Conservation (phyloP, 2,113 vertebrate genomes). For the Dryoscopus gambensis region DNA sequence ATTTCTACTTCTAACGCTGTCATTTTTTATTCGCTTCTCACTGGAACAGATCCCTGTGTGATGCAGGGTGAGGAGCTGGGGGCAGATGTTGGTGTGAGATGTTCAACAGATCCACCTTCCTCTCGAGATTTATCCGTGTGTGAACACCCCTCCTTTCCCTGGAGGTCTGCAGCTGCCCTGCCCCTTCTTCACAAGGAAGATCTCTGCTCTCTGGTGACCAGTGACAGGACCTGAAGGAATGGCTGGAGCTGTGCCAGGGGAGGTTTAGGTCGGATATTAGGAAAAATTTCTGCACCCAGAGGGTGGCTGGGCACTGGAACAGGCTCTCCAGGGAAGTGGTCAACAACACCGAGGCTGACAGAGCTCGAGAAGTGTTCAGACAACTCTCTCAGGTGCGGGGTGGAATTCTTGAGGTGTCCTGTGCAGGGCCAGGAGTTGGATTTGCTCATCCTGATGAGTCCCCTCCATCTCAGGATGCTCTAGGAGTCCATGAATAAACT, state of each 20-base stretch:
- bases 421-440: background rate
- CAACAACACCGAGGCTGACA: background rate
- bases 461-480: background rate
- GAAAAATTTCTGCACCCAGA: background rate
- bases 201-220: background rate
- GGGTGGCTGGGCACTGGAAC: background rate
- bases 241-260: background rate
- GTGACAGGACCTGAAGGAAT: background rate
- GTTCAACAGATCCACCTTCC: background rate
- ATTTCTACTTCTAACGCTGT: background rate
- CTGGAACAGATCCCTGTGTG: background rate
- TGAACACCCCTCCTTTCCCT: background rate
- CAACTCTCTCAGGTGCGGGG: background rate
- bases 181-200: background rate
- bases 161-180: background rate
- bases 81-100: background rate
- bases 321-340: background rate
- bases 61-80: rapidly evolving
- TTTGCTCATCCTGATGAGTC: background rate
- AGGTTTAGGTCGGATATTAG: background rate
- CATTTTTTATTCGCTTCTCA: background rate
- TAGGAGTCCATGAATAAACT: background rate
- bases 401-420: background rate
- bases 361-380: background rate
- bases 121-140: rapidly evolving